A percentile compares a stretch with the other conserved stretches of the same genome.
phyloP scores from a whole-genome alignment of 2,797 vertebrate species.

The Thripadectes ignobilis region DNA sequence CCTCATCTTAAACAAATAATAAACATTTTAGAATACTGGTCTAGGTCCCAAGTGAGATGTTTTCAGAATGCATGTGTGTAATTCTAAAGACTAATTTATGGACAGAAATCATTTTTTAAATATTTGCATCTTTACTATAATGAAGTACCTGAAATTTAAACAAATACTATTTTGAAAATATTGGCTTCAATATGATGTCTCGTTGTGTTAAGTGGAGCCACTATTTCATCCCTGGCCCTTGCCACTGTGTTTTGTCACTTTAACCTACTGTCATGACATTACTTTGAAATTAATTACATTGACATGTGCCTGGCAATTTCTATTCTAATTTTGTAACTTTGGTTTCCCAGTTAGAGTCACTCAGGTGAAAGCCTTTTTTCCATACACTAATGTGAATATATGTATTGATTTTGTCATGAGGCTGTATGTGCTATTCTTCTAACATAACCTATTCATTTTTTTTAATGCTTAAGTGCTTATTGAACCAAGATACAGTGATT shows the following conservation, averaged over 20 bases:
- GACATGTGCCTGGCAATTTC: neutral
- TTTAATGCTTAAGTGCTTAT: neutral
- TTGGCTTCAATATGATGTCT: neutral
- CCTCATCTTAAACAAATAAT: neutral
- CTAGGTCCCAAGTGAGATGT: neutral
- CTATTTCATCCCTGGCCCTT: neutral
- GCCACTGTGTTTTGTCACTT: neutral
- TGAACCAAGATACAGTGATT: neutral
- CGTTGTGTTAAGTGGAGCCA: accelerated
- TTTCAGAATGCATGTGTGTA: neutral
- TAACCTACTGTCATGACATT: neutral
- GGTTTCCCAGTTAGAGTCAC: neutral
- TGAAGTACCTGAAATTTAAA: neutral
- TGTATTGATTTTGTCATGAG: neutral
- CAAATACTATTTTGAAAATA: neutral
- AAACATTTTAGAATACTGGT: neutral
- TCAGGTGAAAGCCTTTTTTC: neutral
- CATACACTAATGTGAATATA: neutral
- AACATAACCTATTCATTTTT: neutral
- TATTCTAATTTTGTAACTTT: neutral
- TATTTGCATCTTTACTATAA: neutral
- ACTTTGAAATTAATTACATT: neutral
- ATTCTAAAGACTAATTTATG: neutral
- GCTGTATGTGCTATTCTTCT: neutral
- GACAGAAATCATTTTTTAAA: neutral